Evolutionary conservation across 2,113 vertebrate species (phyloP).

Genomic region (Madoqua kirkii): DNA sequence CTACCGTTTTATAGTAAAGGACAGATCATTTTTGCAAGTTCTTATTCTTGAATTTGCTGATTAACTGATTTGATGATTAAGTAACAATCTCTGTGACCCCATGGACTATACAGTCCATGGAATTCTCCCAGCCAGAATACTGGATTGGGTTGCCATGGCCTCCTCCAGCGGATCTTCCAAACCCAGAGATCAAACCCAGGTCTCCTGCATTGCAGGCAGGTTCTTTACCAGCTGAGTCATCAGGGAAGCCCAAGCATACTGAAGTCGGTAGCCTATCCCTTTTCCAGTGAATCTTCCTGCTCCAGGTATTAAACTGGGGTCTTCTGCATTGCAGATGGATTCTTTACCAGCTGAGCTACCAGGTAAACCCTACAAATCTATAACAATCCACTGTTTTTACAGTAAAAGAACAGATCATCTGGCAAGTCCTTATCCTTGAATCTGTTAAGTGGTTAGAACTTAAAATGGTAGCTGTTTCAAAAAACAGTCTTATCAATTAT

Average conservation of each 20-base stretch:
- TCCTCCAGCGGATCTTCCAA: not conserved
- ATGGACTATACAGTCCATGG: not conserved
- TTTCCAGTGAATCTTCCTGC: not conserved
- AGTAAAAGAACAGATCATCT: not conserved
- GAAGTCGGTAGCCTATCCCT: not conserved
- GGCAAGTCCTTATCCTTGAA: not conserved
- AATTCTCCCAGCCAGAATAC: not conserved
- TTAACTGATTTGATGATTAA: not conserved
- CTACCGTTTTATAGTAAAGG: not conserved
- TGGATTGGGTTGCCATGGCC: not conserved
- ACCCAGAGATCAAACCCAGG: not conserved
- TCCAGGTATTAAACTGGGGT: not conserved
- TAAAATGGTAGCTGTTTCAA: not conserved
- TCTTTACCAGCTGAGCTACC: not conserved
- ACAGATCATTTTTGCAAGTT: not conserved
- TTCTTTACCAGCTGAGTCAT: not conserved
- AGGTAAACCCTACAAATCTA: not conserved
- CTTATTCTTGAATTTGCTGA: not conserved
- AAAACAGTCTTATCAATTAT: not conserved
- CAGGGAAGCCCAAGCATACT: not conserved
- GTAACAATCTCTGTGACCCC: not conserved
- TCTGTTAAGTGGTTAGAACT: not conserved
- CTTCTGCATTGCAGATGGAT: not conserved
- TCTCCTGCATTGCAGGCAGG: rapidly evolving
- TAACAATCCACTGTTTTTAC: not conserved